Evolutionary conservation across 2,797 vertebrate genomes (phyloP).

Genomic region (Falco columbarius): DNA sequence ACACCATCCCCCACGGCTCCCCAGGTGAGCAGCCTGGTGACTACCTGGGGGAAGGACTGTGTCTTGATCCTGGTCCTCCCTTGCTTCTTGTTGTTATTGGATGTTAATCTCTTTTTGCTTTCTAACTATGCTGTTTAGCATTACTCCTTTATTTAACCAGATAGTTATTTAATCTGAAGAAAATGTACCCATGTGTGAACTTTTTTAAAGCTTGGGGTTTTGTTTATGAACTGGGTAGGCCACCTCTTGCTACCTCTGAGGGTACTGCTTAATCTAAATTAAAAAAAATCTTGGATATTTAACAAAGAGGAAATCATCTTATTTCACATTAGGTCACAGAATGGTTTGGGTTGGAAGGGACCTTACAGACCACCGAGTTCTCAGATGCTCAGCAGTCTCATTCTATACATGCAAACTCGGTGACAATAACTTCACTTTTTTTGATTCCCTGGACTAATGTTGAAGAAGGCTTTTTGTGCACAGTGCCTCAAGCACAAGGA

Average conservation of each 20-base stretch:
- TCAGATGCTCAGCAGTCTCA: neutral
- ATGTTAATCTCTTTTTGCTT: neutral
- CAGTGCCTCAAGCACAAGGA: accelerated
- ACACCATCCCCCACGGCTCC: neutral
- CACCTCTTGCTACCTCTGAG: neutral
- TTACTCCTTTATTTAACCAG: neutral
- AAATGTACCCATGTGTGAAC: neutral
- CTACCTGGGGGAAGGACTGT: neutral
- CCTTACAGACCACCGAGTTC: no score
- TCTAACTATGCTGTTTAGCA: neutral
- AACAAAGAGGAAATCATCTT: neutral
- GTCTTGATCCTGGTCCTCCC: neutral
- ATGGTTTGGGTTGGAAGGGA: no score
- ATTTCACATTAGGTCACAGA: neutral
- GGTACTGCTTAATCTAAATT: neutral
- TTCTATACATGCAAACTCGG: accelerated
- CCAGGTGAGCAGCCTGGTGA: neutral
- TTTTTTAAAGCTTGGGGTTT: neutral
- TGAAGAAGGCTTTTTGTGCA: neutral
- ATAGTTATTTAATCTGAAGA: neutral
- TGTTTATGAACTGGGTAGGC: neutral
- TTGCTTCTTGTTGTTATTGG: neutral
- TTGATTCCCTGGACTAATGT: neutral
- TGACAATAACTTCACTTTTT: no score
- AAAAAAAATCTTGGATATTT: neutral